Evolutionary conservation across 2,797 vertebrate species (phyloP).

Genomic region (Loriculus beryllinus): DNA sequence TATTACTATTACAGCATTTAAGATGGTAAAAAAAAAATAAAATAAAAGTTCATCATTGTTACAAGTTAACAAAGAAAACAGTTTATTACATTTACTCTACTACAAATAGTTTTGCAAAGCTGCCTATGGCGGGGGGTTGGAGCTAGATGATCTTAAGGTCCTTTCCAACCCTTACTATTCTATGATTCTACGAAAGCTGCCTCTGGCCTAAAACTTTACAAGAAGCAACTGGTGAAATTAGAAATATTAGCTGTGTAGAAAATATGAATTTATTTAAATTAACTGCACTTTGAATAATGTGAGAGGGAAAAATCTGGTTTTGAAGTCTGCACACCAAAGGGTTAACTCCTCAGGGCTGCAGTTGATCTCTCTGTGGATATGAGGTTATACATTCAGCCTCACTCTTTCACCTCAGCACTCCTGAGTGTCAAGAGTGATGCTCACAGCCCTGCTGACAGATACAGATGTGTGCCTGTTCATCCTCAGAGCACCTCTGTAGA

Average conservation of each 20-base stretch:
- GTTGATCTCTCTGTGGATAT: background rate
- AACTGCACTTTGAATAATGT: background rate
- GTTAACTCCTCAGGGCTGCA: background rate
- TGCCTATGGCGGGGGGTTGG: background rate
- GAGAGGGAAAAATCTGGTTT: background rate
- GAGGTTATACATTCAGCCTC: background rate
- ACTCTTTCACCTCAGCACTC: background rate
- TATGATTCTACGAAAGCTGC: background rate
- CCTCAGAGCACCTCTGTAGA: background rate
- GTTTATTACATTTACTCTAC: background rate
- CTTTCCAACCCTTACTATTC: no score
- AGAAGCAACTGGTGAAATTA: background rate
- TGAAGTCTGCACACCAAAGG: background rate
- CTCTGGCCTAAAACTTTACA: background rate
- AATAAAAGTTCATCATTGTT: background rate
- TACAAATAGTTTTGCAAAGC: background rate
- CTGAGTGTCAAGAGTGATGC: background rate
- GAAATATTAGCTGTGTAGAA: background rate
- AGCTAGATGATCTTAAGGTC: no score
- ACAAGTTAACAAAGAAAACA: background rate
- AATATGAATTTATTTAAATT: background rate
- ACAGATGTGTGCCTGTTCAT: background rate
- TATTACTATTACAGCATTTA: background rate
- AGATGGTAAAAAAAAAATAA: background rate
- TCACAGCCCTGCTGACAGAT: background rate